Conservation (phyloP, 1,140 invertebrate species). For the Himalopsyche phryganea region DNA sequence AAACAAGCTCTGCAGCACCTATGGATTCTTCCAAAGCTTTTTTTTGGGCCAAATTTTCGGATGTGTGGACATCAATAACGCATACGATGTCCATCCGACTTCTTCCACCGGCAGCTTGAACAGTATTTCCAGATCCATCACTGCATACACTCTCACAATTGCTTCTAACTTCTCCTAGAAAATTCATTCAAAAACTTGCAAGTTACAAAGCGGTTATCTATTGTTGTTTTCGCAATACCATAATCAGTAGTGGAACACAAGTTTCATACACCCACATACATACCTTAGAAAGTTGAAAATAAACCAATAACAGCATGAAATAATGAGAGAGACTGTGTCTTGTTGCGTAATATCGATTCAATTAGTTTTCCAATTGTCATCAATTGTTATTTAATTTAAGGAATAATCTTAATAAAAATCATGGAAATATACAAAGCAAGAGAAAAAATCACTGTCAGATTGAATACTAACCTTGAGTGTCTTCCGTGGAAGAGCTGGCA, state of each 20-base stretch:
- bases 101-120: constrained; percentile 53
- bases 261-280: too few relatives aligned
- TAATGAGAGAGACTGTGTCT: too few relatives aligned
- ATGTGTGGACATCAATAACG: constrained; percentile 78
- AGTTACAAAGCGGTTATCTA: too few relatives aligned
- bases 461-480: constrained; percentile 21
- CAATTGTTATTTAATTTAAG: too few relatives aligned
- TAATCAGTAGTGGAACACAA: too few relatives aligned
- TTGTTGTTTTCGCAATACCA: too few relatives aligned
- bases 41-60: constrained; percentile 67
- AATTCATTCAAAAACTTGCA: background rate
- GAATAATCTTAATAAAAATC: too few relatives aligned
- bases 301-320: too few relatives aligned
- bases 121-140: constrained; percentile 66
- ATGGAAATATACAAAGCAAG: background rate
- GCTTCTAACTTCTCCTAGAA: constrained; percentile 56
- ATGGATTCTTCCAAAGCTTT: constrained; percentile 81
- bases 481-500: constrained; percentile 11
- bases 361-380: too few relatives aligned
- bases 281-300: too few relatives aligned
- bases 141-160: constrained; percentile 72
- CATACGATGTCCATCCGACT: constrained; percentile 87
- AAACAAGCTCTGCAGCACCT: constrained; percentile 72
- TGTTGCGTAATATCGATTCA: too few relatives aligned
- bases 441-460: background rate